Conservation (phyloP, 2,113 vertebrate species). For the Alexandromys fortis region DNA sequence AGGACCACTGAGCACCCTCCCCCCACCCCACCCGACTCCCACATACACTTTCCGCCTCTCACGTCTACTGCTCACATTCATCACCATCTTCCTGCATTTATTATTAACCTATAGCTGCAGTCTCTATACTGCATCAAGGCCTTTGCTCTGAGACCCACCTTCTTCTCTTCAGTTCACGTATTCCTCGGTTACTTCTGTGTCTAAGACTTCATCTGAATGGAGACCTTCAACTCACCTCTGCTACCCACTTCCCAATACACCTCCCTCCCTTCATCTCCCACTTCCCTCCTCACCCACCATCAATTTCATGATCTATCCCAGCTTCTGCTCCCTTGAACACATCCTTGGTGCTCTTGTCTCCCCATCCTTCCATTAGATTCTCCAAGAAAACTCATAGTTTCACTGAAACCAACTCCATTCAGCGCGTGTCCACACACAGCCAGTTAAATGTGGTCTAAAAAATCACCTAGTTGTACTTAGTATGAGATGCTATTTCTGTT, state of each 20-base stretch:
- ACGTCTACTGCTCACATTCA: too few species aligned
- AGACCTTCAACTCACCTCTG: not conserved
- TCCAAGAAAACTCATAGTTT: not conserved
- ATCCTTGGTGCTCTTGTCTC: not conserved
- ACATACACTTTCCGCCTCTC: too few species aligned
- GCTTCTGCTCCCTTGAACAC: rapidly evolving
- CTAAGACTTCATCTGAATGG: too few species aligned
- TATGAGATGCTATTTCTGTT: not conserved
- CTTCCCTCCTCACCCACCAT: too few species aligned
- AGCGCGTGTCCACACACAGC: rapidly evolving
- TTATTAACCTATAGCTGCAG: too few species aligned
- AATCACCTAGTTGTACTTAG: not conserved
- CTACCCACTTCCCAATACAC: rapidly evolving
- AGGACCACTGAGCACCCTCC: not conserved
- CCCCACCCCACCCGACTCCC: not conserved
- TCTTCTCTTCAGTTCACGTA: not conserved
- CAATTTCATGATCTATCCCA: not conserved
- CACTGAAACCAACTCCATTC: not conserved
- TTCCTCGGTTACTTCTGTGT: not conserved
- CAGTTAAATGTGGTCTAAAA: not conserved
- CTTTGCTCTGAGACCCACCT: not conserved
- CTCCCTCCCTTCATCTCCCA: not conserved
- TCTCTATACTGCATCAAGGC: not conserved
- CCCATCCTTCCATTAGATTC: too few species aligned
- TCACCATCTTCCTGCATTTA: not conserved